phyloP scores from a whole-genome alignment of 2,797 vertebrate genomes.

The Artibeus jamaicensis region DNA sequence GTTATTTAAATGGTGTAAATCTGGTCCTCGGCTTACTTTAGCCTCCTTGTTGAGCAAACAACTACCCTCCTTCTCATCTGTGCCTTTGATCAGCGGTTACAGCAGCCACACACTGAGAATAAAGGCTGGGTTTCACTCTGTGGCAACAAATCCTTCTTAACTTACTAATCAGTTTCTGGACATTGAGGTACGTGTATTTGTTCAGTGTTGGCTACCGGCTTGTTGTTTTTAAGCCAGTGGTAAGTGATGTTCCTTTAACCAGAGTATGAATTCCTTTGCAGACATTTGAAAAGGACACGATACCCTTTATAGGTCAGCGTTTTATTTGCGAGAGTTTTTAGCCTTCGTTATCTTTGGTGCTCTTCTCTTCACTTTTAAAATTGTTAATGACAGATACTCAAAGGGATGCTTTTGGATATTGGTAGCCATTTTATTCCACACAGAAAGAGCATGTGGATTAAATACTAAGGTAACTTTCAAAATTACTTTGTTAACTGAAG shows the following conservation, averaged over 20 bases:
- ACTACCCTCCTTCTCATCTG: background rate
- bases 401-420: slow-evolving; percentile 73
- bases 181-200: background rate
- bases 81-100: background rate
- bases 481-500: slow-evolving; percentile 78
- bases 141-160: background rate
- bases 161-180: background rate
- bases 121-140: background rate
- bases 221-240: background rate
- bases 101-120: background rate
- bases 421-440: slow-evolving; percentile 64
- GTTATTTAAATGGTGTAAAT: background rate
- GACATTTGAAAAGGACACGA: slow-evolving; percentile 34
- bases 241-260: background rate
- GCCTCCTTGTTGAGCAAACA: background rate
- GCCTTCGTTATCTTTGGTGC: background rate
- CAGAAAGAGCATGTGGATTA: slow-evolving; percentile 74
- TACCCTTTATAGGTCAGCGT: slow-evolving; percentile 6
- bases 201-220: background rate
- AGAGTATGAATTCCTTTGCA: slow-evolving; percentile 32
- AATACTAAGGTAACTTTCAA: slow-evolving; percentile 71
- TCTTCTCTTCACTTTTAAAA: slow-evolving; percentile 64
- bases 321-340: slow-evolving; percentile 43
- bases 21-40: background rate
- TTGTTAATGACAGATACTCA: slow-evolving; percentile 68